Evolutionary conservation across 2,797 vertebrate species (phyloP), one percentile per base, ranked within the genome.

Genomic region (Enteromius unitaeniatus): DNA sequence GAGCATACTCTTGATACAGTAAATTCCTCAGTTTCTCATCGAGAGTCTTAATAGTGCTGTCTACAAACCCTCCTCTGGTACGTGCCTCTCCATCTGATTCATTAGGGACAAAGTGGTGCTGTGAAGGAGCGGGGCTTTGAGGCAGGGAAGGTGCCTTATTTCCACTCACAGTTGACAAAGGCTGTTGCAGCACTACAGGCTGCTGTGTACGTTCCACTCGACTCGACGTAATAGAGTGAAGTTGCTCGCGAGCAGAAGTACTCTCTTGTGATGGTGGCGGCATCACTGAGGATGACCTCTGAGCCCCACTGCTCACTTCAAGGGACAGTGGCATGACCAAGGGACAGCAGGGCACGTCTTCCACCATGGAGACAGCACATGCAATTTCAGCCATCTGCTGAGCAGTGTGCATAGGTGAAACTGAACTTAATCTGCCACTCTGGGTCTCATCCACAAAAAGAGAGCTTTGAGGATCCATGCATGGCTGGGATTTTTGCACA

Each of bases 21-120:
- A 99, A 89, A 82, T 97, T 99, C 85, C 98, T 95, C 47, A 99
- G 89, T 86, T 99, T 99, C 92, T 99, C 98, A 10, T 99, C 98
- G 2, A 99, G 93, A 45, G 96, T 97, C 92, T 99, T 99, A 72
- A 99, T 99, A 0, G 97, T 98, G 92, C 95, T 97, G 92, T 99
- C 97, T 19, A 97, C 96, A 0, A 99, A 99, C 87, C 96, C 96
- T n/a, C 97, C 95, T 5, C 97, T 92, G 15, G 86, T 89, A 13
- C 93, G 95, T 0, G 97, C 97, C 91, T 99, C 98, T 0, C 95
- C 94, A 0, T 99, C 97, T 0, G 97, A 96, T 89, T 99, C 98
- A 0, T 92, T 88, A 0, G 95, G 91, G 13, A 93, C 93, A 0
- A 91, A 89, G 0, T 91, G 89, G 0, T 95, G 95, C 78, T 96